phyloP scores from a whole-genome alignment of 2,888 invertebrate species.

The Ectropis crepuscularia region DNA sequence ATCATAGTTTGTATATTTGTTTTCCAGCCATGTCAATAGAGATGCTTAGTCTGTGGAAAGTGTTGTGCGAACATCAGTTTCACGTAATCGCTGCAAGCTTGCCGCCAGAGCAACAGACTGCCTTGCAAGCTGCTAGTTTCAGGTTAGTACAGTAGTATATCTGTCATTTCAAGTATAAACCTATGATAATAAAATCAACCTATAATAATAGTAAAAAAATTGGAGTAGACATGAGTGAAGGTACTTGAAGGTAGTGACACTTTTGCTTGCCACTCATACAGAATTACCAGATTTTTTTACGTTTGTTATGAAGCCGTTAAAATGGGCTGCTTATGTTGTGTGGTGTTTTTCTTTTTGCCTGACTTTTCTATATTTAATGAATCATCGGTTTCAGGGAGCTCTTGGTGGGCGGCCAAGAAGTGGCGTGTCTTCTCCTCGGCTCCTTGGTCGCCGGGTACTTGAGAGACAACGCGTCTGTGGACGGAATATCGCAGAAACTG shows the following conservation, averaged over 20 bases:
- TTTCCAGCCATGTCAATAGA: conserved; percentile 90
- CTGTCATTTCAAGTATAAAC: too few species aligned
- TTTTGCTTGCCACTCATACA: too few species aligned
- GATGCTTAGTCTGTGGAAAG: conserved; percentile 96
- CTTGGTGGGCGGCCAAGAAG: conserved; percentile 90
- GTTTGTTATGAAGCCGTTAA: too few species aligned
- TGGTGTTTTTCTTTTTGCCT: background rate
- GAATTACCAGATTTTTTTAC: too few species aligned
- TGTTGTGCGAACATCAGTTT: conserved; percentile 96
- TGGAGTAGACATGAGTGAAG: background rate
- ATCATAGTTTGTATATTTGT: conserved; percentile 5
- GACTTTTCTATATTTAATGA: background rate
- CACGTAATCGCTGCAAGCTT: conserved; percentile 90
- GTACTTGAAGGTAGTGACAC: background rate
- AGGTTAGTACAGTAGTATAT: conserved; percentile 55
- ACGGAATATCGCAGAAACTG: conserved; percentile 94
- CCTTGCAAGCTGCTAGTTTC: conserved; percentile 86
- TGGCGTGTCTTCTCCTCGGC: conserved; percentile 88
- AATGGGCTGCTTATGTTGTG: background rate
- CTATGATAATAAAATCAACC: too few species aligned
- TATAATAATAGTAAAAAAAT: too few species aligned
- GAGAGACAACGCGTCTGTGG: conserved; percentile 97
- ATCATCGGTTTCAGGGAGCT: conserved; percentile 86
- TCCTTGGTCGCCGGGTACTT: conserved; percentile 96
- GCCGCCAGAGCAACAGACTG: conserved; percentile 87